phyloP scores from a whole-genome alignment of 1,140 invertebrate species.

The Oedothorax gibbosus region DNA sequence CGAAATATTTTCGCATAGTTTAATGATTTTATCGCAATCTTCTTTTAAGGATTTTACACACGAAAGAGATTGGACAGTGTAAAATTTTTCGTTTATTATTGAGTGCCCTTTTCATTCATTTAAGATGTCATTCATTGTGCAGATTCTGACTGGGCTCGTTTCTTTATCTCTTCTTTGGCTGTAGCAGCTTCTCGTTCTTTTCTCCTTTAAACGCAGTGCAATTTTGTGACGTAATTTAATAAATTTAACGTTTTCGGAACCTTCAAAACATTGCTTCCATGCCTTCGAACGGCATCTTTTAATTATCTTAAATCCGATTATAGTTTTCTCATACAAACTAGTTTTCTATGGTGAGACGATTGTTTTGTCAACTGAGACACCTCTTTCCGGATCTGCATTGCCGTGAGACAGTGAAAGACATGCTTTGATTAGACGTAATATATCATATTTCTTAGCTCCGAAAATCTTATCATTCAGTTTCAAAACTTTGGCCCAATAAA shows the following conservation, averaged over 20 bases:
- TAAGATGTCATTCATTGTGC: no score
- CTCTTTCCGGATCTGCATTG: slow-evolving; percentile 8
- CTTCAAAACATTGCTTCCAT: not conserved
- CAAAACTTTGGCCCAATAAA: not conserved
- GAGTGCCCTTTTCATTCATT: no score
- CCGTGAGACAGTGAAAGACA: slow-evolving; percentile 4
- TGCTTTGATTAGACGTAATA: not conserved
- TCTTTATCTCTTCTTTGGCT: not conserved
- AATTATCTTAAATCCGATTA: not conserved
- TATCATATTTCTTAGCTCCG: not conserved
- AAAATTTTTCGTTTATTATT: no score
- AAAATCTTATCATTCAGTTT: not conserved
- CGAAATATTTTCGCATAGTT: no score
- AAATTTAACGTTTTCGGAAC: not conserved
- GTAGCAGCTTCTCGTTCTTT: not conserved
- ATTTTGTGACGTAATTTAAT: not conserved
- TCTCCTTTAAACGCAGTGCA: not conserved
- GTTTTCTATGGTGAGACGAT: not conserved
- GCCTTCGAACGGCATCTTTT: not conserved
- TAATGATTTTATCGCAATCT: no score
- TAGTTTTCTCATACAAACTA: not conserved
- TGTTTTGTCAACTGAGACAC: not conserved
- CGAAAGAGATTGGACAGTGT: no score
- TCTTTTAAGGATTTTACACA: no score
- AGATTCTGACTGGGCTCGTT: not conserved